Evolutionary conservation across 2,113 vertebrate species (phyloP), one percentile per base, ranked within the genome.

Genomic region (Hystrix brachyura): DNA sequence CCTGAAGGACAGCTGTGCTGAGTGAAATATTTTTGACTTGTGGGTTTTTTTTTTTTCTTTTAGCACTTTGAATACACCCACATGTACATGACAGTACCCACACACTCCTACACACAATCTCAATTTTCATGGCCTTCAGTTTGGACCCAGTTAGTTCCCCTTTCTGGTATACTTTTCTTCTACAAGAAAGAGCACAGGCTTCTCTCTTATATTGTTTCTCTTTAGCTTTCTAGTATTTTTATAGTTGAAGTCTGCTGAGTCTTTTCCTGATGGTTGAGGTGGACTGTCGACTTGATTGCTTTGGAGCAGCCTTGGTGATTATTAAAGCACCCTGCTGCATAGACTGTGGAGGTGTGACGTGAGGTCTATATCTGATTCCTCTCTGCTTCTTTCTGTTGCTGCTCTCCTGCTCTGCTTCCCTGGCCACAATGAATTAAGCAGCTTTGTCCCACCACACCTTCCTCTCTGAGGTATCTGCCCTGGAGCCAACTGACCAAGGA

Each of bases 221-320:
- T 53, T 62, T 94, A 92, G 48, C 10, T 27, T 27, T 92, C 78
- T 69, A 57, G 25, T 76, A 57, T 78, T 92, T 87, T 90, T 94
- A 27, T 90, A 90, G 60, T 92, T 76, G 21, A 55, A 7, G 29
- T 79, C 38, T 94, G 18, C 48, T 83, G 15, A 83, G 27, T 94
- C 69, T 72, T 72, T 38, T 38, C 38, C n/a, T 72, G 69, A 21
- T 48, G 72, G 23, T 14, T 74, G 23, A 74, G 11, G 43, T 48
- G 25, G 11, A 27, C 48, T 46, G 46, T 48, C 43, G 14, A 13
- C 23, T 5, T 27, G 43, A 48, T 48, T 48, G 23, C 29, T 74
- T 74, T 74, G 72, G 43, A 74, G 43, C 72, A 48, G 43, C 38
- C 38, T 21, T 6, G 38, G 71, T 46, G 43, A n/a, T 69, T 69